Evolutionary conservation across 2,797 vertebrate species (phyloP).

Genomic region (Megalops cyprinoides): DNA sequence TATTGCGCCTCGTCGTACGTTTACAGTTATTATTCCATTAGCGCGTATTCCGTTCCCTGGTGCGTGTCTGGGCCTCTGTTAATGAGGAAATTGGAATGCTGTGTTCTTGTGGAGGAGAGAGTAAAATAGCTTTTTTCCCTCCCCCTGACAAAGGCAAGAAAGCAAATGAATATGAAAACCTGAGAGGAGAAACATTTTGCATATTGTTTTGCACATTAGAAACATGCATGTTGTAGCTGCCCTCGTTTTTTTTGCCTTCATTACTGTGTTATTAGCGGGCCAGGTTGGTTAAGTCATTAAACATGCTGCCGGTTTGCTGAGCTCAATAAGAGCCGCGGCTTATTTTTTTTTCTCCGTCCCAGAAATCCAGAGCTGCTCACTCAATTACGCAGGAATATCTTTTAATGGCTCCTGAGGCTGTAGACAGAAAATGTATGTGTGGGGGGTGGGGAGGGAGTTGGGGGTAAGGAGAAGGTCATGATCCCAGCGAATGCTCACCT

Average conservation of each 20-base stretch:
- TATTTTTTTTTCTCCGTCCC: conserved; percentile 60
- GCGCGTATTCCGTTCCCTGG: conserved; percentile 2
- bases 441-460: too few relatives aligned
- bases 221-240: conserved; percentile 29
- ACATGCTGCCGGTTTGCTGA: background rate
- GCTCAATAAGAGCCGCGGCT: conserved; percentile 29
- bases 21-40: conserved; percentile 40
- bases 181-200: conserved; percentile 32
- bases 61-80: conserved; percentile 39
- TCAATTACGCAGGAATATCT: conserved; percentile 68
- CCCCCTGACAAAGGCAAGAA: background rate
- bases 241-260: conserved; percentile 51
- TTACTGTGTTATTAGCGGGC: conserved; percentile 52
- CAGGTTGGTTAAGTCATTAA: conserved; percentile 56
- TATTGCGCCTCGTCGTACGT: conserved; percentile 30
- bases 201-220: conserved; percentile 39
- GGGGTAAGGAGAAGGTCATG: conserved; percentile 36
- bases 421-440: conserved; percentile 25
- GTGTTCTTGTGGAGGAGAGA: conserved; percentile 40
- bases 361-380: conserved; percentile 56
- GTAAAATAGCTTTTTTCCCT: conserved; percentile 30
- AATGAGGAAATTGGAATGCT: conserved; percentile 37
- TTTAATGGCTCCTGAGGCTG: conserved; percentile 53
- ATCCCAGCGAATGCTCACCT: background rate
- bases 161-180: background rate